These are phyloP conservation scores for Sebastes nivosus DNA, from an alignment of 2,797 vertebrate genomes.

Conservation along the genomic window DNA sequence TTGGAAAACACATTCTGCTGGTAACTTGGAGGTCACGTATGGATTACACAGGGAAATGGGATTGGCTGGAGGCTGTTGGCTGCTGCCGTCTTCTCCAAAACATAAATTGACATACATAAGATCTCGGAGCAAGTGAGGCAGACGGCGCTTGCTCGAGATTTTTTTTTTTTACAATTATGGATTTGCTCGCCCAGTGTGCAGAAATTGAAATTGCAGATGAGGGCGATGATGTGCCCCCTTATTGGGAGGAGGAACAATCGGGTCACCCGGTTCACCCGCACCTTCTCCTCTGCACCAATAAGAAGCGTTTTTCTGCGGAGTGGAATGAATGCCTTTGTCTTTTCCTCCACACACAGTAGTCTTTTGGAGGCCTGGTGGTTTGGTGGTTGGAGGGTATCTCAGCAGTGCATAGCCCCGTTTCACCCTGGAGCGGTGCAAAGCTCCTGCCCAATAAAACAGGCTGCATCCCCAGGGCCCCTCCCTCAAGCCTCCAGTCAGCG, in stretches of 20 bases:
- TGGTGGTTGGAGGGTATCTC: slow-evolving; percentile 76
- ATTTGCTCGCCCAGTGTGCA: slow-evolving; percentile 56
- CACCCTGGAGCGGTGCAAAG: slow-evolving; percentile 81
- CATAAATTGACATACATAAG: slow-evolving; percentile 70
- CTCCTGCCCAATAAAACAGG: slow-evolving; percentile 86
- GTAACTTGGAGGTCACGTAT: slow-evolving; percentile 71
- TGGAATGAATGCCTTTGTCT: slow-evolving; percentile 72
- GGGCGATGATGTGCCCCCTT: slow-evolving; percentile 27
- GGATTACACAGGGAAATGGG: slow-evolving; percentile 70
- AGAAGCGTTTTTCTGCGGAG: slow-evolving; percentile 35
- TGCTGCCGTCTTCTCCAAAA: slow-evolving; percentile 53
- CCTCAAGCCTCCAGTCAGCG: slow-evolving; percentile 84
- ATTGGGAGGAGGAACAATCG: slow-evolving; percentile 35
- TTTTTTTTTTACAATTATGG: slow-evolving; percentile 73
- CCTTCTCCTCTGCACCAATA: slow-evolving; percentile 37
- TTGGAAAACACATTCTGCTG: slow-evolving; percentile 68
- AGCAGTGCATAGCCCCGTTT: slow-evolving; percentile 78
- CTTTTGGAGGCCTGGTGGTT: slow-evolving; percentile 68
- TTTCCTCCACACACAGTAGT: slow-evolving; percentile 54
- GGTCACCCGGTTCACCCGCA: slow-evolving; percentile 53
- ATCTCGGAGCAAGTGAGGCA: slow-evolving; percentile 39
- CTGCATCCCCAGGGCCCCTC: slow-evolving; percentile 81
- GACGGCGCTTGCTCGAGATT: slow-evolving; percentile 47
- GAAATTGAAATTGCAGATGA: slow-evolving; percentile 70
- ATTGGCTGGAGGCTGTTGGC: slow-evolving; percentile 65